Conservation (phyloP, 2,113 vertebrate species). For the Vidua macroura region DNA sequence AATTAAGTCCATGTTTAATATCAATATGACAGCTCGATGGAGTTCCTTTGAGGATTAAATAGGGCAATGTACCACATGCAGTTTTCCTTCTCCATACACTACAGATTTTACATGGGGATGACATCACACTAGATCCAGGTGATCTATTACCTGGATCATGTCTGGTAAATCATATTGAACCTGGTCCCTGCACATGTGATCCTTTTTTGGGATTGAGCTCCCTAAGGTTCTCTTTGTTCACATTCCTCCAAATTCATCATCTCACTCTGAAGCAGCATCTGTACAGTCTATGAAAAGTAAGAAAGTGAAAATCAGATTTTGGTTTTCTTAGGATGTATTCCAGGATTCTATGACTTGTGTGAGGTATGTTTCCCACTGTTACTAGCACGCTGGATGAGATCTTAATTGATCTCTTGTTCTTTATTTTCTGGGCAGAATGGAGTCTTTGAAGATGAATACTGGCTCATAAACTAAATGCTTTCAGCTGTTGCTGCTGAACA, state of each 20-base stretch:
- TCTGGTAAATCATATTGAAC: neutral
- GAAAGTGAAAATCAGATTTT: constrained; percentile 43
- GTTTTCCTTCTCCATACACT: neutral
- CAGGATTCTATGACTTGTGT: constrained; percentile 43
- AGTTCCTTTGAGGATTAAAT: constrained; percentile 12
- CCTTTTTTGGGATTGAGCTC: neutral
- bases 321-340: constrained; percentile 43
- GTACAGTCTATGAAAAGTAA: constrained; percentile 21
- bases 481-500: constrained; percentile 58
- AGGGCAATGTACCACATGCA: neutral
- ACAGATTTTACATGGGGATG: neutral
- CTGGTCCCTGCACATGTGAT: neutral
- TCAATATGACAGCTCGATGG: constrained; percentile 8
- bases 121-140: neutral
- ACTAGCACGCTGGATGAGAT: neutral
- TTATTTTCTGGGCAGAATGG: constrained; percentile 55
- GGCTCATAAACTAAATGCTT: constrained; percentile 65
- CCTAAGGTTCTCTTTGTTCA: neutral
- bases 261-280: neutral
- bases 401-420: constrained; percentile 68
- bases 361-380: constrained; percentile 60
- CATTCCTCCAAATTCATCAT: neutral
- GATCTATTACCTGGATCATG: neutral
- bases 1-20: constrained; percentile 29
- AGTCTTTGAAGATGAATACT: constrained; percentile 62